Conservation (phyloP, 2,797 vertebrate species). For the Pseudotriccus pelzelni region DNA sequence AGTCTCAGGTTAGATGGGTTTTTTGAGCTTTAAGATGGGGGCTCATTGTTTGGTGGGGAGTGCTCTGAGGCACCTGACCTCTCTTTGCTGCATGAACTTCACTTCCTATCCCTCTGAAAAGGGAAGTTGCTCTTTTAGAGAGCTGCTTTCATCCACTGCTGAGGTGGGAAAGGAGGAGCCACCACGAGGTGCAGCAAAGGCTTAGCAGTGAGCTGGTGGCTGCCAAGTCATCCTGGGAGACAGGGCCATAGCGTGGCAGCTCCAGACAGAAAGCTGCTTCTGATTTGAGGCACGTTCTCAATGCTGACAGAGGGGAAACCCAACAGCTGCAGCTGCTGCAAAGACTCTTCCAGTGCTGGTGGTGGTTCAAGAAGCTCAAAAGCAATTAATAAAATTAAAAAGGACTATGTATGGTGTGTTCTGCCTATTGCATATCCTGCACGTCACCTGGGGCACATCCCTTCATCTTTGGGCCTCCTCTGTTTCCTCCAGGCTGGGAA, state of each 20-base stretch:
- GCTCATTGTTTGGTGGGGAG: not conserved
- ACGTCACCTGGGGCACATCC: not conserved
- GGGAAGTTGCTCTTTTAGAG: constrained; percentile 54
- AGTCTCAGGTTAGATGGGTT: not conserved
- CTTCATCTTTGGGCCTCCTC: not conserved
- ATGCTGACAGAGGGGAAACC: not conserved
- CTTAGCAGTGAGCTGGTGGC: not conserved
- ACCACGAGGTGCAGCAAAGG: not conserved
- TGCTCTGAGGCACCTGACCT: not conserved
- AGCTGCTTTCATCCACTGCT: not conserved
- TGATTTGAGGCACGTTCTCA: not conserved
- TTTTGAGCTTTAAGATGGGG: not conserved
- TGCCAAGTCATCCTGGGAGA: not conserved
- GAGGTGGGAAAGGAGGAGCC: constrained; percentile 18
- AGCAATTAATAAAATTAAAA: not conserved
- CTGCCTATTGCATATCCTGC: not conserved
- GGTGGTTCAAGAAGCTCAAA: not conserved
- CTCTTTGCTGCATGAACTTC: not conserved
- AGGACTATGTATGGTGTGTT: not conserved
- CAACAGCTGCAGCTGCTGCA: not conserved
- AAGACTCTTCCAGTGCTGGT: not conserved
- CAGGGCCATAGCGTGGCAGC: accelerated
- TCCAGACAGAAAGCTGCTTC: constrained; percentile 13
- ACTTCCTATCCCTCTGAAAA: constrained; percentile 43
- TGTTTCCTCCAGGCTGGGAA: not conserved